Evolutionary conservation across 2,113 vertebrate species (phyloP).

Genomic region (Leucopsar rothschildi): DNA sequence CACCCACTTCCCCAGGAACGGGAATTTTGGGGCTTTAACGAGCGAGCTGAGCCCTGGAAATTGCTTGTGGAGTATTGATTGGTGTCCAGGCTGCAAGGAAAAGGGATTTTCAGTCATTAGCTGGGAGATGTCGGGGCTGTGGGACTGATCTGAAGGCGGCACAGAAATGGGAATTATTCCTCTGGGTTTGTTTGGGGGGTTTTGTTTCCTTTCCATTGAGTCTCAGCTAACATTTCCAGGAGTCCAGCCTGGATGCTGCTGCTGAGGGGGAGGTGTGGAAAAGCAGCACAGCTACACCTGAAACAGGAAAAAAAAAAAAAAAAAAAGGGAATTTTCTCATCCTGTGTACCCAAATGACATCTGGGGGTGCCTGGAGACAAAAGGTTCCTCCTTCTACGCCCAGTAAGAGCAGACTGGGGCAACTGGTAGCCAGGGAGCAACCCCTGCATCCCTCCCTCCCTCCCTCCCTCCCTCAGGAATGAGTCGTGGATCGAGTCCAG

Average conservation of each 20-base stretch:
- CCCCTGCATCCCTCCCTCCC: neutral
- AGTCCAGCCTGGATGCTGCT: neutral
- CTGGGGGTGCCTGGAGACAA: neutral
- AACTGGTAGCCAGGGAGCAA: neutral
- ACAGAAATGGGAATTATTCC: constrained; percentile 13
- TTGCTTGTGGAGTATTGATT: constrained; percentile 52
- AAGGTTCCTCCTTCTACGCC: neutral
- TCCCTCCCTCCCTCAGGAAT: neutral
- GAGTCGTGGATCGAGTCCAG: neutral
- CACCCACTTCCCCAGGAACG: neutral
- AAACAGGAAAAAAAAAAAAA: neutral
- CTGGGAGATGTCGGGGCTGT: neutral
- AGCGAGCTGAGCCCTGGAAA: neutral
- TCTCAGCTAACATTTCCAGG: neutral
- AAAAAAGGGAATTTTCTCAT: neutral
- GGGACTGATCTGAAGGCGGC: neutral
- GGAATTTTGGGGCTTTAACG: constrained; percentile 29
- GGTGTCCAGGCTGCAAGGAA: constrained; percentile 20
- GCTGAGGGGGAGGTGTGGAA: neutral
- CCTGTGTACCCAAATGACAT: rapidly evolving
- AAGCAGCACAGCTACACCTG: neutral
- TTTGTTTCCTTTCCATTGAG: neutral
- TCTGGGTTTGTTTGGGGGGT: neutral
- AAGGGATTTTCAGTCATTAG: constrained; percentile 57
- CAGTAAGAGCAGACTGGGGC: neutral